phyloP scores from a whole-genome alignment of 2,888 invertebrate species.

The Allophyes oxyacanthae region DNA sequence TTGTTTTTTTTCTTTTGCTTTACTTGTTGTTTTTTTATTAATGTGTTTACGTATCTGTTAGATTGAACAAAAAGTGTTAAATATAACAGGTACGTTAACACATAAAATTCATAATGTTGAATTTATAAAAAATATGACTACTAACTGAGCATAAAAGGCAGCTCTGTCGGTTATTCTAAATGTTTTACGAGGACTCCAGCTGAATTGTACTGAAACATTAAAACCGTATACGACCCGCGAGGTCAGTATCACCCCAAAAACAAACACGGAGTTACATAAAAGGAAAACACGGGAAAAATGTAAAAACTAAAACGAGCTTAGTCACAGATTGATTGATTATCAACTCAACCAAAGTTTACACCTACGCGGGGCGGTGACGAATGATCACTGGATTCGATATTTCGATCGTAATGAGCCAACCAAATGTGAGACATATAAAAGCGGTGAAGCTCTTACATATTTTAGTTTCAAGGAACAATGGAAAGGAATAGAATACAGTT shows the following conservation, averaged over 20 bases:
- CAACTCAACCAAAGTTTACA: slow-evolving; percentile 22
- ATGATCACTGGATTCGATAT: slow-evolving; percentile 18
- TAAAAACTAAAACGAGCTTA: slow-evolving; percentile 11
- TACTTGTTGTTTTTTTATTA: not conserved
- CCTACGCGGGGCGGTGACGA: slow-evolving; percentile 18
- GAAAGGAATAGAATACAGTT: slow-evolving; percentile 53
- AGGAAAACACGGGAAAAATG: not conserved
- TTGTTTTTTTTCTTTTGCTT: too few species aligned
- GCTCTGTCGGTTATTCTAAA: slow-evolving; percentile 19
- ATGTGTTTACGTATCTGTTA: too few species aligned
- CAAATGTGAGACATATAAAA: slow-evolving; percentile 19
- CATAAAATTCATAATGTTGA: not conserved
- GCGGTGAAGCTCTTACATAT: slow-evolving; percentile 18
- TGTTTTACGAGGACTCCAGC: slow-evolving; percentile 18
- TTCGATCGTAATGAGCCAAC: slow-evolving; percentile 10
- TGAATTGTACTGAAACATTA: slow-evolving; percentile 16
- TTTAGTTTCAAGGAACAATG: slow-evolving; percentile 46
- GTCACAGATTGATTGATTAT: slow-evolving; percentile 30
- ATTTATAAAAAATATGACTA: slow-evolving; percentile 1
- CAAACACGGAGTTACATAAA: slow-evolving; percentile 4
- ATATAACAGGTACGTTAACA: not conserved
- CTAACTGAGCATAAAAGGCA: slow-evolving; percentile 7
- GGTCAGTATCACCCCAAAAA: not conserved
- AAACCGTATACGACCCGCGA: slow-evolving; percentile 3
- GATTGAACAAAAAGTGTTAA: not conserved